Conservation (phyloP, 2,113 vertebrate species). For the Kryptolebias marmoratus region DNA sequence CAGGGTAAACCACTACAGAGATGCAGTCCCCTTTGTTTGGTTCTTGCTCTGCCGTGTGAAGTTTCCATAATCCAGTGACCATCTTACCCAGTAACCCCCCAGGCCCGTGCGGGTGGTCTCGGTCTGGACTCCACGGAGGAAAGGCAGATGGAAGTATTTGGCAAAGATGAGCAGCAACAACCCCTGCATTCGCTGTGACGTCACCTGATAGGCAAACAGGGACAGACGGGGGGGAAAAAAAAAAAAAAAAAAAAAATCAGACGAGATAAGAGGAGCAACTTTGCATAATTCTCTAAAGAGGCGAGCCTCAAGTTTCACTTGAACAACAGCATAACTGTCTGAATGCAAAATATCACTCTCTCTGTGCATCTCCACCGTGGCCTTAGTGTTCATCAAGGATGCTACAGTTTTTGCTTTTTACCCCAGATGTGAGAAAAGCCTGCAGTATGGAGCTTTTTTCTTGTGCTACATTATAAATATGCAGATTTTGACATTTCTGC, state of each 20-base stretch:
- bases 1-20: background rate
- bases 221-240: background rate
- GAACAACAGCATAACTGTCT: background rate
- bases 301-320: slow-evolving; percentile 12
- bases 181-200: slow-evolving; percentile 95
- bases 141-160: slow-evolving; percentile 93
- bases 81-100: slow-evolving; percentile 87
- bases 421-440: slow-evolving; percentile 1
- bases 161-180: slow-evolving; percentile 92
- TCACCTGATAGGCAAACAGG: slow-evolving; percentile 82
- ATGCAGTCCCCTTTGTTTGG: background rate
- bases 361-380: background rate
- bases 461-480: slow-evolving; percentile 7
- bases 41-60: background rate
- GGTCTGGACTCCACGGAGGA: slow-evolving; percentile 89
- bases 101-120: slow-evolving; percentile 92
- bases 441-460: background rate
- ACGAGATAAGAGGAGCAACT: slow-evolving; percentile 1
- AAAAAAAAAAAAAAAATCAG: background rate
- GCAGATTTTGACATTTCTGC: slow-evolving; percentile 39
- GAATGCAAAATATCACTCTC: slow-evolving; percentile 9
- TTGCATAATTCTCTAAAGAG: slow-evolving; percentile 24
- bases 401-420: slow-evolving; percentile 25
- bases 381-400: slow-evolving; percentile 40
- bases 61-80: slow-evolving; percentile 10